Evolutionary conservation across 2,888 invertebrate species (phyloP).

Genomic region (Euzophera pinguis): DNA sequence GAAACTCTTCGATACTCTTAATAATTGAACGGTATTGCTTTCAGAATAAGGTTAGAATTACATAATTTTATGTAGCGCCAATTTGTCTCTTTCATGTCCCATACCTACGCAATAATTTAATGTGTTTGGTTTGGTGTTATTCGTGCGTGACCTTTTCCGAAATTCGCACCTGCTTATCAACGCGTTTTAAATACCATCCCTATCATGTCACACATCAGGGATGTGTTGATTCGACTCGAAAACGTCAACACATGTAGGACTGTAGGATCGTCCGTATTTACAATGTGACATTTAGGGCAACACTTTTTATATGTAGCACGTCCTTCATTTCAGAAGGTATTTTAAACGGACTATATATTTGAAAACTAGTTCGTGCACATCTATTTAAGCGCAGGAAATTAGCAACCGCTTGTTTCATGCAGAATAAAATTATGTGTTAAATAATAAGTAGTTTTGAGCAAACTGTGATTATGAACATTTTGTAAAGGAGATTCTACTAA

Average conservation of each 20-base stretch:
- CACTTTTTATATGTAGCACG: background rate
- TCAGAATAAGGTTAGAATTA: background rate
- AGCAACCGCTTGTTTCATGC: slow-evolving; percentile 11
- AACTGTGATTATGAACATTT: background rate
- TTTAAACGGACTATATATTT: too few species aligned
- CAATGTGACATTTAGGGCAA: background rate
- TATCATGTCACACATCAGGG: background rate
- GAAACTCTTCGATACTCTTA: slow-evolving; percentile 2
- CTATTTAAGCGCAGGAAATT: background rate
- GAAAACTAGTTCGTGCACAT: background rate
- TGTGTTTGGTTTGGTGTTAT: background rate
- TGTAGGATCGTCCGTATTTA: background rate
- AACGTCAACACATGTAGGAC: background rate
- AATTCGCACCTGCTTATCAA: slow-evolving; percentile 25
- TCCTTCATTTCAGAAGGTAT: background rate
- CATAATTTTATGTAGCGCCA: background rate
- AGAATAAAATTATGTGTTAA: background rate
- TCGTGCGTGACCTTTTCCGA: slow-evolving; percentile 3
- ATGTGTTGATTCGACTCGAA: background rate
- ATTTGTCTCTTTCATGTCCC: background rate
- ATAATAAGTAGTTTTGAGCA: background rate
- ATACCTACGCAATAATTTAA: background rate
- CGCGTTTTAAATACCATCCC: slow-evolving; percentile 12
- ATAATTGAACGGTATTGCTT: background rate
- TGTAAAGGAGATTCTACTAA: too few species aligned